Evolutionary conservation across 2,113 vertebrate genomes (phyloP), one percentile per base, ranked within the genome.

Genomic region (Malurus cyaneus): DNA sequence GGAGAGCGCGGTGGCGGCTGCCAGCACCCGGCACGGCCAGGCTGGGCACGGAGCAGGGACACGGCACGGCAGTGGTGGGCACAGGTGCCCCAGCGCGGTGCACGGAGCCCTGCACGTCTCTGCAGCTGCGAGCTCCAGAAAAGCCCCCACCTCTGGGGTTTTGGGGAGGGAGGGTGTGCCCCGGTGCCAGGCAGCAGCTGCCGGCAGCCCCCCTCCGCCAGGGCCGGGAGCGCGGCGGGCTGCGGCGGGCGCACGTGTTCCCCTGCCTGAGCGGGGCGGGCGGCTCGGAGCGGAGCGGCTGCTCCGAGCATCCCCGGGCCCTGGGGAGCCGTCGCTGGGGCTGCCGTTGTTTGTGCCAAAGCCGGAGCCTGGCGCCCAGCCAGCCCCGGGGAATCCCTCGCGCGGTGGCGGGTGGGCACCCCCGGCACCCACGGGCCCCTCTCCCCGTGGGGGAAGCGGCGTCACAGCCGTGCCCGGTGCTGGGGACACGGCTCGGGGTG

Each of bases 281-380:
- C 7, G 83, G 94, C 86, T 95, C 88, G 72, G 95, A 95, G 95
- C 41, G 19, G 88, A 93, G 88, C 78, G 81, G 52, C 95, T 88
- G 96, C 93, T 92, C 12, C 2, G 86, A 93, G 96, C 79, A 95
- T 95, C 93, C 94, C 93, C 67, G 34, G 86, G 81, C 93, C 85
- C 79, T 28, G 84, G 93, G 94, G 94, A 94, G 88, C 92, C 16
- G 60, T 76, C 36, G 81, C 42, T 8, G 91, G 94, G 92, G 85
- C 96, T 94, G 95, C 47, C 42, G 79, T 59, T 93, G 96, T 94
- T 93, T 91, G 94, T 91, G 86, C 94, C 96, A 96, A 96, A 39
- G 91, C 91, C 3, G 11, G 92, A 92, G 89, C 77, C 80, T 91
- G 96, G 96, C 93, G 2, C 80, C 13, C 49, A 1, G 87, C 94